phyloP scores from a whole-genome alignment of 2,797 vertebrate genomes.

The Falco concolor region DNA sequence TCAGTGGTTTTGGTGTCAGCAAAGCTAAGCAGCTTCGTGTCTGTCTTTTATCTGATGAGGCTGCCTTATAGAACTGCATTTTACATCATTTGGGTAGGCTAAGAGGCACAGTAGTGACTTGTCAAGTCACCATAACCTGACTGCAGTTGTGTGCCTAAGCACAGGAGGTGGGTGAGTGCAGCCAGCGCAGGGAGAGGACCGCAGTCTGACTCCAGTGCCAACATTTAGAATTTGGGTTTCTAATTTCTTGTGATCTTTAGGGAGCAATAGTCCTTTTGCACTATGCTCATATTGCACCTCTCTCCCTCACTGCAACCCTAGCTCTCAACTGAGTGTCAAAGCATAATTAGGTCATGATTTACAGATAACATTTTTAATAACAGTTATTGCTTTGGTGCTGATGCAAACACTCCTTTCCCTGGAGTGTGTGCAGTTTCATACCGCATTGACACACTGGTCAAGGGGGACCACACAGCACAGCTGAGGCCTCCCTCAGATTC shows the following conservation, averaged over 20 bases:
- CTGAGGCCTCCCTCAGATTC: not conserved
- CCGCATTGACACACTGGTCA: not conserved
- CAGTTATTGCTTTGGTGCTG: slow-evolving; percentile 5
- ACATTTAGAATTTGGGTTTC: not conserved
- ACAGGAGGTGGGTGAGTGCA: not conserved
- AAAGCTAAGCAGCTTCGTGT: not conserved
- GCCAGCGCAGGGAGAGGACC: not conserved
- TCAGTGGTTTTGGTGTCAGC: not conserved
- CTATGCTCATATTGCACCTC: accelerated
- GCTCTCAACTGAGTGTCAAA: not conserved
- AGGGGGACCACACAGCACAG: not conserved
- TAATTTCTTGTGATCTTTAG: not conserved
- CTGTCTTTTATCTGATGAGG: not conserved
- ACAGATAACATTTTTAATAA: slow-evolving; percentile 9
- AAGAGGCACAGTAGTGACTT: not conserved
- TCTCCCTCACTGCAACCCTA: not conserved
- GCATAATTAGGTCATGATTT: not conserved
- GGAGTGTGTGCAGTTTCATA: not conserved
- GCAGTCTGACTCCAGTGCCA: not conserved
- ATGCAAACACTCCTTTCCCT: not conserved
- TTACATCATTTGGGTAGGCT: not conserved
- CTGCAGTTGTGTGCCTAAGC: not conserved
- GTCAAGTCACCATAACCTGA: not conserved
- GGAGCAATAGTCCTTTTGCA: not conserved
- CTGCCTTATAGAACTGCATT: not conserved